These are phyloP conservation scores for Exaiptasia diaphana DNA, from an alignment of 64 coral and sea anemone genomes.

Conservation along the genomic window DNA sequence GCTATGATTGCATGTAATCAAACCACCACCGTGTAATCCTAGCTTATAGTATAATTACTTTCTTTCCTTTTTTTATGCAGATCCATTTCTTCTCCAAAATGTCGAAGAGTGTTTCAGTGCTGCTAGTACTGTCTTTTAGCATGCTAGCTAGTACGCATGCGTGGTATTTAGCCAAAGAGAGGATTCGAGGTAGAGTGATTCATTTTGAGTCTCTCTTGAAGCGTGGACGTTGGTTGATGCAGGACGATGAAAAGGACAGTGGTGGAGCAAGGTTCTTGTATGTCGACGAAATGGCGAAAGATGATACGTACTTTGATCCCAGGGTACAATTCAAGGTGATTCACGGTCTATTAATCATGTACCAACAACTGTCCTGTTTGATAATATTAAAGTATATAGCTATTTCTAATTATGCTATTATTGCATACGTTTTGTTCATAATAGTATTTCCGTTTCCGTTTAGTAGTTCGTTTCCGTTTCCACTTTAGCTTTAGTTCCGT, in stretches of 20 bases:
- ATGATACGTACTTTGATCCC: constrained; percentile 18
- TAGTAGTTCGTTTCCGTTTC: too few relatives aligned
- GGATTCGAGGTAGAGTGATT: constrained; percentile 2
- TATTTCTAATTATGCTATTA: too few relatives aligned
- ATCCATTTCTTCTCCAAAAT: neutral
- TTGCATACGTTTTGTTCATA: too few relatives aligned
- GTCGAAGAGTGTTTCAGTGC: neutral
- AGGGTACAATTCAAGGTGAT: constrained; percentile 12
- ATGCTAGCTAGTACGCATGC: neutral
- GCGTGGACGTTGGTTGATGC: constrained; percentile 20
- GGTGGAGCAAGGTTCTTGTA: constrained; percentile 3
- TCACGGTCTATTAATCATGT: too few relatives aligned
- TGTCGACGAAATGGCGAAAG: neutral
- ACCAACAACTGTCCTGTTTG: too few relatives aligned
- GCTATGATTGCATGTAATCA: too few relatives aligned
- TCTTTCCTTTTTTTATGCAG: too few relatives aligned
- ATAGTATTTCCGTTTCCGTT: too few relatives aligned
- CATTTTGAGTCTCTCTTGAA: constrained; percentile 1
- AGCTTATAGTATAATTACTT: too few relatives aligned
- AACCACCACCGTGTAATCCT: too few relatives aligned
- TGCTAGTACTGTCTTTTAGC: neutral
- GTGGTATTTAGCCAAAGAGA: neutral
- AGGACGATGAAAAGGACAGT: neutral
- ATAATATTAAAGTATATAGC: too few relatives aligned
- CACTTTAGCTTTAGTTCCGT: too few relatives aligned